Evolutionary conservation across 2,888 invertebrate species (phyloP), one percentile per base, ranked within the genome.

Genomic region (Onthophagus sagittarius): DNA sequence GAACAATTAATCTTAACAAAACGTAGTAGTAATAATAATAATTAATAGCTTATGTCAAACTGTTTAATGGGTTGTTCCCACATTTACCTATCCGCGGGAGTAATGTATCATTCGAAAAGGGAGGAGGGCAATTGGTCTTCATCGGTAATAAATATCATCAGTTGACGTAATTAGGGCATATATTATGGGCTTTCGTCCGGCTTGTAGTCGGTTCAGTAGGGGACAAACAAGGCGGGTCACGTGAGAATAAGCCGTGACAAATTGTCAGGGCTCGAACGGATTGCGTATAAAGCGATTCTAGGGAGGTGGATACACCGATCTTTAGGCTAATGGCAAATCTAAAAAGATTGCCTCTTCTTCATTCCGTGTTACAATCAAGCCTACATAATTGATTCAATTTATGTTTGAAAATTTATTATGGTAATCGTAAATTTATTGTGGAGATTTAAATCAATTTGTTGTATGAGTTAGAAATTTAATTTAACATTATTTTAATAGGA

Each of bases 161-260:
- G 67, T n/a, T 23, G 67, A 67, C 76, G 75, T 77, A 78, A 78
- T 78, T 75, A 75, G 76, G 77, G 74, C 73, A 76, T 77, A 76
- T 75, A 77, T 77, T 77, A 76, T 75, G 69, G 65, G 73, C 71
- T 63, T 72, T 53, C 76, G 76, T 72, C 73, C 72, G 74, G 69
- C 75, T 70, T 76, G 63, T 70, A 69, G 63, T 74, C 72, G 71
- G 69, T 73, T 76, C 67, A 71, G 63, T 70, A 71, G 73, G 74
- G 9, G 75, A 73, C 71, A 71, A 78, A 78, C 79, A 79, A 80
- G 79, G 80, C 78, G 79, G 79, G 79, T 81, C 79, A 80, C 78
- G 79, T 80, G 82, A 81, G 81, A 82, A 82, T 82, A 82, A 82
- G 80, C 82, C 81, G 78, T 82, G 81, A 82, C 81, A 82, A 82